Evolutionary conservation across 2,797 vertebrate species (phyloP), one percentile per base, ranked within the genome.

Genomic region (Pseudopleuronectes americanus): DNA sequence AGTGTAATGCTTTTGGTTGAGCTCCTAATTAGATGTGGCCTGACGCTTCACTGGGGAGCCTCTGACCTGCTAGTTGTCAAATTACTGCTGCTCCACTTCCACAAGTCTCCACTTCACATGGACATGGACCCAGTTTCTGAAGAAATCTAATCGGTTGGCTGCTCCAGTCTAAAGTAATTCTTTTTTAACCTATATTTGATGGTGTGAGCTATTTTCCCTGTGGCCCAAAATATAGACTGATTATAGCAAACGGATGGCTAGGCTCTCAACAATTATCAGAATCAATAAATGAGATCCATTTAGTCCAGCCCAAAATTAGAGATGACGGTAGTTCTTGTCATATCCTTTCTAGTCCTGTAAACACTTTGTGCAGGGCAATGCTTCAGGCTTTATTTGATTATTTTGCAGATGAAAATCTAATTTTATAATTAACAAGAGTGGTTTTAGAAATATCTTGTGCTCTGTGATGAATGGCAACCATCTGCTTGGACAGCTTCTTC

Each of bases 21-120:
- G 74, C 76, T 87, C 83, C 83, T 90, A 90, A 91, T 93, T 91
- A 90, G 87, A 89, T 81, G 79, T 75, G 83, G 86, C 89, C 86
- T 80, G 79, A 81, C 85, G 86, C 87, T 88, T 89, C 89, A 89
- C 89, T 87, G 63, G 89, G 89, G 90, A 92, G 86, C 85, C 76
- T 80, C 80, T 91, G 92, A 91, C 90, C 90, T 77, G 80, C 70
- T 89, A 76, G 82, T 86, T 87, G 84, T 91, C 88, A 91, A 83
- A 91, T 92, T 87, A 92, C 77, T 89, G 74, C 87, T 92, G 90
- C 90, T 90, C 92, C 86, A 91, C 84, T 92, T 92, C 81, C 80
- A 74, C 45, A 73, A 85, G 77, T 86, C 65, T 84, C 69, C 41
- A 79, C 55, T 79, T 74, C 52, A 80, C 0, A 8, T 73, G 72